A percentile compares a stretch with the other conserved stretches of the same genome.
Evolutionary conservation across 1,140 invertebrate genomes (phyloP).

Genomic region (Tenebrio molitor): DNA sequence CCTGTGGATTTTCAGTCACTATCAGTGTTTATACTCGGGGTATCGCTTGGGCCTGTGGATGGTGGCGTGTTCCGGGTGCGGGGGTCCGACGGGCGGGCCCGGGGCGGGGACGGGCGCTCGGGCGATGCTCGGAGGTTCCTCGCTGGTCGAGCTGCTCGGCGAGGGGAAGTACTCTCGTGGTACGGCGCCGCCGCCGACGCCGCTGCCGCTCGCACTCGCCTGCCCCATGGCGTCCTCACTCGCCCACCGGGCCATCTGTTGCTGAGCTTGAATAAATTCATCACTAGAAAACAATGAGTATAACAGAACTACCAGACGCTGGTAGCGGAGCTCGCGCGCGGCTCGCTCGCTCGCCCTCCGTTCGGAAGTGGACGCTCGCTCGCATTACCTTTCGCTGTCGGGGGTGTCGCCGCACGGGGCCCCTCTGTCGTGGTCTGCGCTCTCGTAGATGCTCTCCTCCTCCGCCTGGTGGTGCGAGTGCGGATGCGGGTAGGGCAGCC

Average conservation of each 20-base stretch:
- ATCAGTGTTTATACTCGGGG: slow-evolving; percentile 76
- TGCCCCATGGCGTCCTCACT: slow-evolving; percentile 86
- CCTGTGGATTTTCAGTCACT: slow-evolving; percentile 62
- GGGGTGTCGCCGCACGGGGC: slow-evolving; percentile 78
- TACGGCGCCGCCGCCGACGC: slow-evolving; percentile 62
- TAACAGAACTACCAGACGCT: slow-evolving; percentile 57
- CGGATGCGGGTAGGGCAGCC: slow-evolving; percentile 70
- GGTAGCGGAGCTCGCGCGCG: slow-evolving; percentile 45
- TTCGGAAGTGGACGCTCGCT: background rate
- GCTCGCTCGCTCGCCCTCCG: background rate
- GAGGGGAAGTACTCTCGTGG: slow-evolving; percentile 70
- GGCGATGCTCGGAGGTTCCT: slow-evolving; percentile 66
- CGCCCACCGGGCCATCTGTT: slow-evolving; percentile 91
- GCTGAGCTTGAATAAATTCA: slow-evolving; percentile 95
- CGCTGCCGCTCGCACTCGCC: slow-evolving; percentile 67
- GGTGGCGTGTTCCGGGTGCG: slow-evolving; percentile 65
- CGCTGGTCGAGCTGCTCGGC: slow-evolving; percentile 64
- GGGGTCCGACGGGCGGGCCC: slow-evolving; percentile 58
- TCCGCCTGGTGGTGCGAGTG: slow-evolving; percentile 74
- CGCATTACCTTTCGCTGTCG: slow-evolving; percentile 83
- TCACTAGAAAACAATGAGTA: slow-evolving; percentile 89
- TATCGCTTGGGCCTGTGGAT: slow-evolving; percentile 69
- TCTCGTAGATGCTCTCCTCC: slow-evolving; percentile 88
- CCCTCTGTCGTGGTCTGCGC: slow-evolving; percentile 81
- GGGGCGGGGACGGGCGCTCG: slow-evolving; percentile 60